Conservation (phyloP, 2,797 vertebrate species). For the Sitta carolinensis region DNA sequence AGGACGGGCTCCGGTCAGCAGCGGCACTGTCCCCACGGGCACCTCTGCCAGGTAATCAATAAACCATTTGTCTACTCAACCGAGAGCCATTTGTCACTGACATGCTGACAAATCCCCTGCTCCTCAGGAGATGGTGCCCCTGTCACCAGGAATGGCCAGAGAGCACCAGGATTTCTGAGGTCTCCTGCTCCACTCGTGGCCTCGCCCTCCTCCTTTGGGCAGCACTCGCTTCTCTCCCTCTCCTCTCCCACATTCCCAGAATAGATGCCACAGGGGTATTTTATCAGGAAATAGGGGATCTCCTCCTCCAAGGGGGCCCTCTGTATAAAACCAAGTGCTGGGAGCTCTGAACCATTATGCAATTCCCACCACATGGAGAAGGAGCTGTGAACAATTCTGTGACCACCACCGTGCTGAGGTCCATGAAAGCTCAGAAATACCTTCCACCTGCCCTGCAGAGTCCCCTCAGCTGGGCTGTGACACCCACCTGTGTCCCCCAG, state of each 20-base stretch:
- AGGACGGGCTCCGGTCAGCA: neutral
- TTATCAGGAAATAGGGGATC: neutral
- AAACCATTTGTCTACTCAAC: slow-evolving; percentile 23
- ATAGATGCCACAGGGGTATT: neutral
- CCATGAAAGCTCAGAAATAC: neutral
- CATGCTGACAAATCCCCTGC: neutral
- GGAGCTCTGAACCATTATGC: neutral
- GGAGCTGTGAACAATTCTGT: neutral
- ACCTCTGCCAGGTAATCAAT: slow-evolving; percentile 24
- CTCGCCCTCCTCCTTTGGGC: neutral
- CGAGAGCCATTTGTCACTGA: neutral
- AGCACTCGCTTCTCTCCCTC: neutral
- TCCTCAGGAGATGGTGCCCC: neutral
- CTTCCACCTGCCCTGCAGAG: neutral
- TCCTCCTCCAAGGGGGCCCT: neutral
- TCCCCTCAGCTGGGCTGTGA: neutral
- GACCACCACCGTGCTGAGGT: fast-evolving
- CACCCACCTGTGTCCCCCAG: neutral
- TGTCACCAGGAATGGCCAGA: neutral
- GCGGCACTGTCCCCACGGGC: fast-evolving
- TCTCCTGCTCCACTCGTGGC: fast-evolving
- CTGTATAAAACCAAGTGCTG: no score
- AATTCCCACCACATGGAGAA: fast-evolving
- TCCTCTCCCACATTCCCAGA: neutral
- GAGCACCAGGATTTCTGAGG: neutral